These are phyloP conservation scores for Perithous albicinctus DNA, from an alignment of 2,888 invertebrate species.

Conservation along the genomic window DNA sequence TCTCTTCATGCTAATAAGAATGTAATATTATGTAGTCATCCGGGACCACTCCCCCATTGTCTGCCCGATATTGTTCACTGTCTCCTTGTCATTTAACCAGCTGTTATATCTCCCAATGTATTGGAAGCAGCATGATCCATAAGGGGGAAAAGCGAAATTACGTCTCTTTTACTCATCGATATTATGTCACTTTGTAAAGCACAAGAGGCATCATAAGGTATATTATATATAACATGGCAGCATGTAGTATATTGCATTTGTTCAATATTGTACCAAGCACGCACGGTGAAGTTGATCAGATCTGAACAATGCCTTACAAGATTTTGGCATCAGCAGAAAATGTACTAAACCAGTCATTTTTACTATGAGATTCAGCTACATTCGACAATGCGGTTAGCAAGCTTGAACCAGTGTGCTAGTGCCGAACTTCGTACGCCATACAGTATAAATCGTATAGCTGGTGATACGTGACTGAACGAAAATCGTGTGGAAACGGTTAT, in stretches of 20 bases:
- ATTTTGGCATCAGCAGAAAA: neutral
- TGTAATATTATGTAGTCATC: neutral
- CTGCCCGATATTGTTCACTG: neutral
- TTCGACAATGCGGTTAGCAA: neutral
- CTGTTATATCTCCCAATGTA: neutral
- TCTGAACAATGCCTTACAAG: neutral
- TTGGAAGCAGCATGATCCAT: neutral
- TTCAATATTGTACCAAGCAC: neutral
- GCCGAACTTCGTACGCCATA: slow-evolving; percentile 14
- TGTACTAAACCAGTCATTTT: neutral
- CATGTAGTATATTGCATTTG: neutral
- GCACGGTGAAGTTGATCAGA: neutral
- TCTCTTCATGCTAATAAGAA: neutral
- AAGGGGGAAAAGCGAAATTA: neutral
- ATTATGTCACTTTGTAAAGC: slow-evolving; percentile 10
- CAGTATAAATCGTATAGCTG: slow-evolving; percentile 30
- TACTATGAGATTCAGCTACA: neutral
- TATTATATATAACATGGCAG: neutral
- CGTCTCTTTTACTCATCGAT: slow-evolving; percentile 17
- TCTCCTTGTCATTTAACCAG: neutral
- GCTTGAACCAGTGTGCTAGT: neutral
- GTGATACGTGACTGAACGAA: slow-evolving; percentile 61
- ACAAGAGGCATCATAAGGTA: neutral
- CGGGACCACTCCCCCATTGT: neutral
- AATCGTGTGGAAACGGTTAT: slow-evolving; percentile 61